These are phyloP conservation scores for Catocala nupta DNA, from an alignment of 2,888 invertebrate species.

Conservation along the genomic window DNA sequence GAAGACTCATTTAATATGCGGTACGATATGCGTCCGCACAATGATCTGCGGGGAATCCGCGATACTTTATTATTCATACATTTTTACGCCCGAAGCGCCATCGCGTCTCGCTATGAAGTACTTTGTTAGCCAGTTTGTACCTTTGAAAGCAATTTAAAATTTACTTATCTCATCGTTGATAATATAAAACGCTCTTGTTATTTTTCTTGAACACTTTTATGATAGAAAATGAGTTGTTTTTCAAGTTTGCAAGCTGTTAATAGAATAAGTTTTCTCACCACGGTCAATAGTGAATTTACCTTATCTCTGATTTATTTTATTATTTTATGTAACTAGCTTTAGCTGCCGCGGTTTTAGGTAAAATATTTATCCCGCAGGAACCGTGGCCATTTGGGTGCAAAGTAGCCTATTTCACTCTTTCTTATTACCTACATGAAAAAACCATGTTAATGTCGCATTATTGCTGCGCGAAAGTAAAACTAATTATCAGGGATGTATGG, in stretches of 20 bases:
- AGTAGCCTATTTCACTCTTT: no score
- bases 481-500: no score
- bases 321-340: no score
- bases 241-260: background rate
- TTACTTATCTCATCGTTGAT: conserved; percentile 7
- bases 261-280: no score
- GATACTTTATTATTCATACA: conserved; percentile 36
- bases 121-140: conserved; percentile 24
- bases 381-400: no score
- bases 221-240: background rate
- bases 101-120: conserved; percentile 14
- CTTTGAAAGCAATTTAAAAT: conserved; percentile 26
- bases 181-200: conserved; percentile 7
- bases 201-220: conserved; percentile 1
- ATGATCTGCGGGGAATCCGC: conserved; percentile 16
- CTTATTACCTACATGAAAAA: no score
- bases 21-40: conserved; percentile 11
- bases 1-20: background rate
- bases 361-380: no score
- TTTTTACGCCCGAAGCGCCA: conserved; percentile 24
- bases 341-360: no score
- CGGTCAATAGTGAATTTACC: no score
- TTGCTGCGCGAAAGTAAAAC: no score
- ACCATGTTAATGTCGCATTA: no score
- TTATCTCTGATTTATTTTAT: no score